Conservation (phyloP, 2,888 invertebrate species). For the Scaptomyza polygonia region DNA sequence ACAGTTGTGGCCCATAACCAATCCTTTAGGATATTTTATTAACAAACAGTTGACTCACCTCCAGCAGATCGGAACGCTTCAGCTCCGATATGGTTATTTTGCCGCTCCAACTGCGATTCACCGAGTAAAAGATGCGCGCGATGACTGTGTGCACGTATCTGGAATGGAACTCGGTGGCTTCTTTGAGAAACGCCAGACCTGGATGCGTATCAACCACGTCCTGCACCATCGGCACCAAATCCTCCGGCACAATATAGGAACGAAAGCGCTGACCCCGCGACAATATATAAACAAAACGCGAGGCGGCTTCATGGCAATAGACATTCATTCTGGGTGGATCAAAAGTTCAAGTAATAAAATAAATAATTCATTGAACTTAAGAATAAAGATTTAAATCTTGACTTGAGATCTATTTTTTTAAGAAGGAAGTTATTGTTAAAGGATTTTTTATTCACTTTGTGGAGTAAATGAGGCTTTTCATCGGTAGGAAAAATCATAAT, state of each 20-base stretch:
- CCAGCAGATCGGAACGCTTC: constrained; percentile 94
- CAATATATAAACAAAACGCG: constrained; percentile 94
- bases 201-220: constrained; percentile 99
- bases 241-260: constrained; percentile 90
- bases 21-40: constrained; percentile 4
- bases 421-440: too few relatives aligned
- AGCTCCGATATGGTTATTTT: constrained; percentile 94
- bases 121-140: constrained; percentile 98
- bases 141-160: constrained; percentile 99
- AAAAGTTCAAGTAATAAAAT: too few relatives aligned
- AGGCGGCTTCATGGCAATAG: constrained; percentile 94
- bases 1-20: constrained; percentile 7
- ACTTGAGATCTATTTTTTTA: too few relatives aligned
- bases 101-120: constrained; percentile 98
- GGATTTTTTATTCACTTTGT: too few relatives aligned
- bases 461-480: too few relatives aligned
- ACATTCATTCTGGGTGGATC: constrained; percentile 88
- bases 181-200: constrained; percentile 97
- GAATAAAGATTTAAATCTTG: too few relatives aligned
- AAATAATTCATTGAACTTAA: too few relatives aligned
- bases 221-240: constrained; percentile 96
- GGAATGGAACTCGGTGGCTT: constrained; percentile 99
- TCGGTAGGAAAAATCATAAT: too few relatives aligned
- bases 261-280: constrained; percentile 88
- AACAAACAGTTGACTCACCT: constrained; percentile 82